Evolutionary conservation across 2,888 invertebrate genomes (phyloP).

Genomic region (Drosophila niveifrons): DNA sequence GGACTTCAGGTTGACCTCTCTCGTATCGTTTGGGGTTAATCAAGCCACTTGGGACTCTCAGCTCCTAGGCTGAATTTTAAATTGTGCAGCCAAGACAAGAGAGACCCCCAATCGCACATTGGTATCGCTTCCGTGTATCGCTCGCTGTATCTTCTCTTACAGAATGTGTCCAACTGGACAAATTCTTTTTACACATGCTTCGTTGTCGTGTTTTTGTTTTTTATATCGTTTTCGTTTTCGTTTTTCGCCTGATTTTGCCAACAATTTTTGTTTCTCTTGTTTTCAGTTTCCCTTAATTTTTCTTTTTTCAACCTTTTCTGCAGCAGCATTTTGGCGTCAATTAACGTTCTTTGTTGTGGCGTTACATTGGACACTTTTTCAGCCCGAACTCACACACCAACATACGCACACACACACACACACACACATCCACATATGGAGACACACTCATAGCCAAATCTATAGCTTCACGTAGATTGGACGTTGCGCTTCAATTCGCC

Average conservation of each 20-base stretch:
- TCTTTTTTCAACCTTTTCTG: slow-evolving; percentile 39
- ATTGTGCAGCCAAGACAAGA: slow-evolving; percentile 60
- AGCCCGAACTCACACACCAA: slow-evolving; percentile 40
- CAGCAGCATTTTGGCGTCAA: slow-evolving; percentile 81
- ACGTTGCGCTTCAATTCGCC: slow-evolving; percentile 73
- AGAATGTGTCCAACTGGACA: slow-evolving; percentile 67
- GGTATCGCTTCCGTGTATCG: slow-evolving; percentile 40
- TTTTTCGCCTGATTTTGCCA: slow-evolving; percentile 32
- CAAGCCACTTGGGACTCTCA: slow-evolving; percentile 71
- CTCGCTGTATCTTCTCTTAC: slow-evolving; percentile 59
- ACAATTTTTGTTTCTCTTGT: slow-evolving; percentile 19
- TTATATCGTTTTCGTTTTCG: background rate
- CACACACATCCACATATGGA: slow-evolving; percentile 39
- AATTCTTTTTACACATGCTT: slow-evolving; percentile 68
- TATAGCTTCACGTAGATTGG: slow-evolving; percentile 73
- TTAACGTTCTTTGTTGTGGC: slow-evolving; percentile 85
- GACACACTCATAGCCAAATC: slow-evolving; percentile 60
- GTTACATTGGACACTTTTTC: slow-evolving; percentile 84
- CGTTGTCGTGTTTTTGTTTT: slow-evolving; percentile 42
- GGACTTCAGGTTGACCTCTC: slow-evolving; percentile 36
- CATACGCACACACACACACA: slow-evolving; percentile 33
- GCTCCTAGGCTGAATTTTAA: slow-evolving; percentile 49
- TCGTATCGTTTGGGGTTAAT: slow-evolving; percentile 70
- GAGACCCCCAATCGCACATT: slow-evolving; percentile 12
- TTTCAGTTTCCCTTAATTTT: slow-evolving; percentile 29